A percentile compares a stretch with the other conserved stretches of the same genome.
These are phyloP conservation scores for Phymatocera aterrima DNA, from an alignment of 2,888 invertebrate genomes.

Conservation along the genomic window DNA sequence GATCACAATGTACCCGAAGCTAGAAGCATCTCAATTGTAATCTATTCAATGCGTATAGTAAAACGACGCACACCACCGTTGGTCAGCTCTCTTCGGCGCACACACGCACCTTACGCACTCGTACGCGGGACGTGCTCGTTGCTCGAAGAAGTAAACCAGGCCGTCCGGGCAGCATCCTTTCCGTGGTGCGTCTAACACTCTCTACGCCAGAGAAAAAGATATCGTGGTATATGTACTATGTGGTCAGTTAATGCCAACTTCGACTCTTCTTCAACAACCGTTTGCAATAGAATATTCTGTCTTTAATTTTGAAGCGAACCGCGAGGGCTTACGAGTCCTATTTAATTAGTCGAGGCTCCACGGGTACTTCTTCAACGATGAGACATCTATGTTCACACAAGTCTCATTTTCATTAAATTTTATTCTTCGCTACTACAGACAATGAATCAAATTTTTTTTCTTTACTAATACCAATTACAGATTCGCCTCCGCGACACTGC, in stretches of 20 bases:
- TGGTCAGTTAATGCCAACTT: background rate
- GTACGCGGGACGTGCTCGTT: slow-evolving; percentile 53
- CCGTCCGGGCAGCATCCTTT: slow-evolving; percentile 55
- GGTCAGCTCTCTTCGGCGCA: slow-evolving; percentile 21
- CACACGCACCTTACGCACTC: slow-evolving; percentile 66
- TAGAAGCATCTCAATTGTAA: slow-evolving; percentile 2
- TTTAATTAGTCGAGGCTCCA: background rate
- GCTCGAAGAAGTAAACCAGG: slow-evolving; percentile 66
- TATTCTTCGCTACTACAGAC: background rate
- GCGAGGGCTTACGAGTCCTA: too few species aligned
- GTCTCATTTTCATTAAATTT: background rate
- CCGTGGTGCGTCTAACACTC: slow-evolving; percentile 69
- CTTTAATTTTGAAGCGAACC: background rate
- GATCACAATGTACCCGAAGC: background rate
- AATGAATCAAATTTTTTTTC: background rate
- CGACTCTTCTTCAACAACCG: background rate
- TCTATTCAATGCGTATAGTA: slow-evolving; percentile 58
- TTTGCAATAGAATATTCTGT: background rate
- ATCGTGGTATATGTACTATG: slow-evolving; percentile 20
- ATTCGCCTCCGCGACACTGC: too few species aligned
- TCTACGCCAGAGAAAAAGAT: slow-evolving; percentile 65
- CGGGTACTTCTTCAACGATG: too few species aligned
- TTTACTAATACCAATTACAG: background rate
- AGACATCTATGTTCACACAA: background rate
- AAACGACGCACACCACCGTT: slow-evolving; percentile 49